phyloP scores from a whole-genome alignment of 2,888 invertebrate species.

The Sinelater perroti region DNA sequence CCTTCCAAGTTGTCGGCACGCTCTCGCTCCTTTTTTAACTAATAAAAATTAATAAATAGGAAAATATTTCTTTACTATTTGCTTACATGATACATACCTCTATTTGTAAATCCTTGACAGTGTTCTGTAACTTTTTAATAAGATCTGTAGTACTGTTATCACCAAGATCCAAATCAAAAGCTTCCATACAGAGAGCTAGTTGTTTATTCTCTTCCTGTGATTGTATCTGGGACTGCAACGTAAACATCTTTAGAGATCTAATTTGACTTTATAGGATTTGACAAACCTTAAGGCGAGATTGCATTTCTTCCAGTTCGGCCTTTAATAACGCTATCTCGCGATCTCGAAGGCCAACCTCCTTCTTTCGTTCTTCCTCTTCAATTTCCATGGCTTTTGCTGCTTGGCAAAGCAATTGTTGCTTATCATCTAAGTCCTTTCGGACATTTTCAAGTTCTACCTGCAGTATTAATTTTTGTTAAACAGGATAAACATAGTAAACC shows the following conservation, averaged over 20 bases:
- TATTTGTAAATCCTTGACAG: conserved; percentile 16
- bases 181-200: conserved; percentile 13
- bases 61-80: not conserved
- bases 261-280: not conserved
- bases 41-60: conserved; percentile 5
- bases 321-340: conserved; percentile 59
- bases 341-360: conserved; percentile 58
- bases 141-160: conserved; percentile 1
- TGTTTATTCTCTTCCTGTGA: not conserved
- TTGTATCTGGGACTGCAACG: not conserved
- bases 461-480: conserved; percentile 40
- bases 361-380: conserved; percentile 72
- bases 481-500: not conserved
- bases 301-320: conserved; percentile 45
- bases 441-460: conserved; percentile 81
- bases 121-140: conserved; percentile 19
- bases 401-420: conserved; percentile 84
- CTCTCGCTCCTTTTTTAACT: conserved; percentile 46
- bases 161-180: conserved; percentile 17
- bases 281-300: conserved; percentile 54
- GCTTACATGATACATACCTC: conserved; percentile 13
- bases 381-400: conserved; percentile 85
- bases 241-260: not conserved
- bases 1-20: conserved; percentile 39
- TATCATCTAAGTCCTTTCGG: conserved; percentile 79